phyloP scores from a whole-genome alignment of 1,140 invertebrate species.

The Drosophila teissieri region DNA sequence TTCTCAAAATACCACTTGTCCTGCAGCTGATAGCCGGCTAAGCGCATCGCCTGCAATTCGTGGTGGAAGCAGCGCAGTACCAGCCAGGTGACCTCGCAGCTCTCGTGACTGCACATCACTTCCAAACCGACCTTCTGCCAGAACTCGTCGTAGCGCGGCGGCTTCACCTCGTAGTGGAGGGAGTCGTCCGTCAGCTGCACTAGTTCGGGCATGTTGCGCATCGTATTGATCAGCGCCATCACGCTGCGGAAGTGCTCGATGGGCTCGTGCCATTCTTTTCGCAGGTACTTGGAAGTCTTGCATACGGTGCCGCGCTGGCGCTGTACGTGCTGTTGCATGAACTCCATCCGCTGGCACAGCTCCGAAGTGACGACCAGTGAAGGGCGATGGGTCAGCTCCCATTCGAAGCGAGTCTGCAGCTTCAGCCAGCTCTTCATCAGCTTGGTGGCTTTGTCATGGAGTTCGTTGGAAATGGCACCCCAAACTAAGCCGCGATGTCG shows the following conservation, averaged over 20 bases:
- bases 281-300: slow-evolving; percentile 60
- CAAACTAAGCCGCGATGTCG: slow-evolving; percentile 63
- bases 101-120: slow-evolving; percentile 13
- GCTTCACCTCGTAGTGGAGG: background rate
- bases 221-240: slow-evolving; percentile 38
- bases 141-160: slow-evolving; percentile 27
- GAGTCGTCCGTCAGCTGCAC: slow-evolving; percentile 26
- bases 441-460: slow-evolving; percentile 75
- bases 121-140: slow-evolving; percentile 32
- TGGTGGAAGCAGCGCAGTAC: slow-evolving; percentile 63
- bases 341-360: slow-evolving; percentile 22
- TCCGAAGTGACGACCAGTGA: slow-evolving; percentile 2
- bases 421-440: slow-evolving; percentile 73
- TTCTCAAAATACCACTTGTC: slow-evolving; percentile 81
- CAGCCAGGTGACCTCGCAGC: slow-evolving; percentile 76
- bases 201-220: slow-evolving; percentile 46
- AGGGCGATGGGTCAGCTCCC: slow-evolving; percentile 40
- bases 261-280: slow-evolving; percentile 52
- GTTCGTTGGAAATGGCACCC: slow-evolving; percentile 64
- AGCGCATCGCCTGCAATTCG: slow-evolving; percentile 64
- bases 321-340: slow-evolving; percentile 35
- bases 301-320: slow-evolving; percentile 41
- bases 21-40: slow-evolving; percentile 63
- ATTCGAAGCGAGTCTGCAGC: slow-evolving; percentile 67
- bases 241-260: slow-evolving; percentile 72